Base-by-base conservation (phyloP, 2,888 invertebrate genomes). In the Lasiommata megera region DNA sequence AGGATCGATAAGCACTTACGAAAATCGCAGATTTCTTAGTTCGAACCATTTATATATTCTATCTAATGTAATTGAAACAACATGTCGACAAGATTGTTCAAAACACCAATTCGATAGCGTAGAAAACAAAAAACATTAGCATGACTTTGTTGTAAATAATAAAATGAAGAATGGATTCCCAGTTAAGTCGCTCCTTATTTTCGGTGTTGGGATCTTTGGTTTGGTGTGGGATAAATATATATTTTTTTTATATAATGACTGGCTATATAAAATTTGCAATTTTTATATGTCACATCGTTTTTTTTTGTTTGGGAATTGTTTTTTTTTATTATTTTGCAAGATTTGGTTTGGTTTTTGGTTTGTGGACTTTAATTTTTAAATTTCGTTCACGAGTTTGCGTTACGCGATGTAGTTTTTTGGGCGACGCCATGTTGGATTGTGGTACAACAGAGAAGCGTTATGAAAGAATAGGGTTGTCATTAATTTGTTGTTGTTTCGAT, bases 91-190 rank as follows among this genome's bases (percentile, higher is more conserved):
- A 61, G 57, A 18, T 8, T 34, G 11, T 12, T 36, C 17, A 40
- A 44, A 38, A 47, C 16, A 23, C 14, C 12, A 28, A 48, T 16
- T 34, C 34, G 7, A 34, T 58, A 58, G 17, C 29, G 7, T 56
- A 56, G 47, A 43, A 50, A n/a, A 9, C 16, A 18, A 36, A 51
- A 9, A 11, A 46, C 47, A 56, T 56, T 37, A 52, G 56, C 52
- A 52, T 56, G 40, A 51, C 18, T 51, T 40, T 38, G 14, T 56
- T 47, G 18, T 56, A 50, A 28, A 17, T 50, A 17, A 48, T 31
- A 43, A n/a, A 14, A 54, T n/a, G 60, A 60, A 60, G 60, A 58
- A 28, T 52, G 60, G 50, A 54, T 54, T 60, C 8, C 46, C 36
- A 60, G 60, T 51, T 60, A 60, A 60, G 60, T 60, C 50, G 11